Conservation (phyloP, 2,113 vertebrate species). For the Thamnaconus septentrionalis region DNA sequence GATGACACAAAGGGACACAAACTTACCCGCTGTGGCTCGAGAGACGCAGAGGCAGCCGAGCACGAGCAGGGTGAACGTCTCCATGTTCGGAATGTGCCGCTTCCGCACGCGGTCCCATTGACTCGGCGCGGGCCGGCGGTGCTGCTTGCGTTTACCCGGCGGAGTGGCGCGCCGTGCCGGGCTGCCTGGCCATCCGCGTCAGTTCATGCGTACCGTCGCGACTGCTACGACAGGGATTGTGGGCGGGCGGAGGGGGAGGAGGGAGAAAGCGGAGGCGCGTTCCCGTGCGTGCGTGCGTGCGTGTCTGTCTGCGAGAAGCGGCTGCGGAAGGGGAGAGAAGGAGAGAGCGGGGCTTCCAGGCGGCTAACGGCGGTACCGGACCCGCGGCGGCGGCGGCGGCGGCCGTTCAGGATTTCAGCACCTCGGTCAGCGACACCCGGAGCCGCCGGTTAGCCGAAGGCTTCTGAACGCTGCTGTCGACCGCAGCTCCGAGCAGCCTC, state of each 20-base stretch:
- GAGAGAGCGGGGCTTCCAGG: too few species aligned
- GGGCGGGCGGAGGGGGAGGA: not conserved
- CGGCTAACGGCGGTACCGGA: too few species aligned
- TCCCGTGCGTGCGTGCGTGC: too few species aligned
- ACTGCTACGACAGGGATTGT: conserved; percentile 5
- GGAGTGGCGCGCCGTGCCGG: conserved; percentile 18
- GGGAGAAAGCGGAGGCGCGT: too few species aligned
- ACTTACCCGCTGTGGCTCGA: conserved; percentile 76
- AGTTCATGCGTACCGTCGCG: conserved; percentile 51
- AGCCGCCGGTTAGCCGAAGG: too few species aligned
- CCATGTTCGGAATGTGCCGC: conserved; percentile 68
- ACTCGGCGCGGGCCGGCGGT: conserved; percentile 39
- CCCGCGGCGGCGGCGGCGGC: not conserved
- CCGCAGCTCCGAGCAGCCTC: not conserved
- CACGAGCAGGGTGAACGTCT: conserved; percentile 67
- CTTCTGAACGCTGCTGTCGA: not conserved
- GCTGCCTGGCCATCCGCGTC: conserved; percentile 53
- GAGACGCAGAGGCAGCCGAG: conserved; percentile 70
- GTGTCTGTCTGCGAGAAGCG: too few species aligned
- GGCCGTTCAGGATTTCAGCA: conserved; percentile 31
- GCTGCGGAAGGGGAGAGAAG: too few species aligned
- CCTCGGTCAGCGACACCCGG: conserved; percentile 39
- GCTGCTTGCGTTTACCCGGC: not conserved
- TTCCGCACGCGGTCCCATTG: conserved; percentile 66
- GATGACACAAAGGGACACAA: conserved; percentile 19